A percentile compares a stretch with the other conserved stretches of the same genome.
Evolutionary conservation across 2,888 invertebrate species (phyloP).

Genomic region (Nemapogon koenigi): DNA sequence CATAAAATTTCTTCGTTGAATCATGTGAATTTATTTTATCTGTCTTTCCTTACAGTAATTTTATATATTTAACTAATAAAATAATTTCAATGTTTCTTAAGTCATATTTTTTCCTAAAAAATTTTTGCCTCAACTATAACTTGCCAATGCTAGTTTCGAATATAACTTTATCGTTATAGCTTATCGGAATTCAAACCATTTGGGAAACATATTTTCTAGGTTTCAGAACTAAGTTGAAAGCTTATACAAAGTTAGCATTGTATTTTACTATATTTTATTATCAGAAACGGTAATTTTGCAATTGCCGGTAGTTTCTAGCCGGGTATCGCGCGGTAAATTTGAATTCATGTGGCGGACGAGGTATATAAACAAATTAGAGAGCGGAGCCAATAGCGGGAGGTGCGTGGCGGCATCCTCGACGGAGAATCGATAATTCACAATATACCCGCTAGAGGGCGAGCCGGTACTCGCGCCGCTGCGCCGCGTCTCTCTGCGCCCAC

Average conservation of each 20-base stretch:
- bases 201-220: neutral
- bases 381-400: constrained; percentile 52
- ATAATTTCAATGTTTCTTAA: too few species aligned
- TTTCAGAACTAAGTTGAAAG: too few species aligned
- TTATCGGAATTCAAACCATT: neutral
- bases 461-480: constrained; percentile 23
- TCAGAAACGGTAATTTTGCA: constrained; percentile 24
- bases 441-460: constrained; percentile 62
- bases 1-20: too few species aligned
- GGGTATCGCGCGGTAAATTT: constrained; percentile 56
- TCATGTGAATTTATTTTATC: too few species aligned
- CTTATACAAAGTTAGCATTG: constrained; percentile 35
- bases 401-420: constrained; percentile 23
- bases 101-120: too few species aligned
- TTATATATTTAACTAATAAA: too few species aligned
- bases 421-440: constrained; percentile 62
- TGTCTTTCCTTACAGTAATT: too few species aligned
- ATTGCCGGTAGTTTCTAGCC: constrained; percentile 23
- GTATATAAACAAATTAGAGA: constrained; percentile 59
- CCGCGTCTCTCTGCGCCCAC: constrained; percentile 42
- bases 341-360: constrained; percentile 59
- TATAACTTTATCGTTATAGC: too few species aligned
- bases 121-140: too few species aligned
- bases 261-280: constrained; percentile 46
- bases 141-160: too few species aligned